These are phyloP conservation scores for Diorhabda sublineata DNA, from an alignment of 1,140 invertebrate genomes.

Conservation along the genomic window DNA sequence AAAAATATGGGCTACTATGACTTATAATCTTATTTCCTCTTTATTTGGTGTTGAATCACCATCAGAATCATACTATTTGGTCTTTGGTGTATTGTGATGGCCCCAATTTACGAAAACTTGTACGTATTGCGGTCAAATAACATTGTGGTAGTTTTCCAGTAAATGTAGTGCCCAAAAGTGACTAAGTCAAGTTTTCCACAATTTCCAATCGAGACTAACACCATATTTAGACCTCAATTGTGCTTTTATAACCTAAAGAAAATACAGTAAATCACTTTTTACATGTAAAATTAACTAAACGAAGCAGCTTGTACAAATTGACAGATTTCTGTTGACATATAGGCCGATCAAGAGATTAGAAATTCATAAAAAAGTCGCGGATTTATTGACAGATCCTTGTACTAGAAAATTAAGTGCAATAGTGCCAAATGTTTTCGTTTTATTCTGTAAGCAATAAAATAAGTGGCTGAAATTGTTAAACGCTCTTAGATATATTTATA, in stretches of 20 bases:
- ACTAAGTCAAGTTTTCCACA: too few species aligned
- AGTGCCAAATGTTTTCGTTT: conserved; percentile 28
- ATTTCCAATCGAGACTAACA: too few species aligned
- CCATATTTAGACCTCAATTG: too few species aligned
- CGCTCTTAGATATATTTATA: background rate
- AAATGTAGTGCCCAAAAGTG: too few species aligned
- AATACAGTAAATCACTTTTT: background rate
- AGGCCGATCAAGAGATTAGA: background rate
- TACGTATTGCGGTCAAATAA: too few species aligned
- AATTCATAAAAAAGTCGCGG: background rate
- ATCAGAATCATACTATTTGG: too few species aligned
- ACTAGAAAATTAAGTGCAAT: conserved; percentile 28
- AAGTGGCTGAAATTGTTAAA: conserved; percentile 7
- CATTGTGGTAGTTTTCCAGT: too few species aligned
- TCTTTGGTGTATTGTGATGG: too few species aligned
- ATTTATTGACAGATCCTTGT: conserved; percentile 7
- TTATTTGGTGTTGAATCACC: too few species aligned
- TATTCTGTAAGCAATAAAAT: background rate
- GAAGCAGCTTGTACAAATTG: background rate
- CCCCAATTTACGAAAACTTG: too few species aligned
- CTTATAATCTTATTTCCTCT: too few species aligned
- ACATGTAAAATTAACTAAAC: background rate
- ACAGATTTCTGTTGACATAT: background rate
- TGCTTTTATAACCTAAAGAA: too few species aligned
- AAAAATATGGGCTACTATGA: background rate